Conservation (phyloP, 2,797 vertebrate species). For the Sarcoramphus papa region DNA sequence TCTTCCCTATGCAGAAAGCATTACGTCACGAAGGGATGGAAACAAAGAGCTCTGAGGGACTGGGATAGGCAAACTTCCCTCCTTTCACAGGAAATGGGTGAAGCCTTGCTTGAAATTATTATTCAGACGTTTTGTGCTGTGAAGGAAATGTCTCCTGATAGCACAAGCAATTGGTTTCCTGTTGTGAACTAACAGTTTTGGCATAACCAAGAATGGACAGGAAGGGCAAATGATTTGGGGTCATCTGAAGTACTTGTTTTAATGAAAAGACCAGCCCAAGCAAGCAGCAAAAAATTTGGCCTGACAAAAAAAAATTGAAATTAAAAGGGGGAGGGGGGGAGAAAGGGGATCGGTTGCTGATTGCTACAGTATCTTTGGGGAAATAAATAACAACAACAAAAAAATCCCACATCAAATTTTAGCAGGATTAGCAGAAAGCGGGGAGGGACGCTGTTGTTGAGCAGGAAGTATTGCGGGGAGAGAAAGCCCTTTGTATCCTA, state of each 20-base stretch:
- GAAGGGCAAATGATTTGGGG: slow-evolving; percentile 70
- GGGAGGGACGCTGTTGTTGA: neutral
- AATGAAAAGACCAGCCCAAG: slow-evolving; percentile 32
- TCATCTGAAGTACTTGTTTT: slow-evolving; percentile 54
- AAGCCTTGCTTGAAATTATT: slow-evolving; percentile 84
- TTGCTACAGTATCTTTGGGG: neutral
- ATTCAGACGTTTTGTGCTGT: slow-evolving; percentile 80
- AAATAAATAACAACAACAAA: neutral
- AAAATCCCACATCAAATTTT: neutral
- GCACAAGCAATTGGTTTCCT: slow-evolving; percentile 88
- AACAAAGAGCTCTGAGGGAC: slow-evolving; percentile 58
- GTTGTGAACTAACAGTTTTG: slow-evolving; percentile 83
- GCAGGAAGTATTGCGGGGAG: neutral
- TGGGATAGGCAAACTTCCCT: slow-evolving; percentile 77
- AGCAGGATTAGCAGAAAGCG: neutral
- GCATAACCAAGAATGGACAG: slow-evolving; percentile 69
- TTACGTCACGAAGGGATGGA: slow-evolving; percentile 50
- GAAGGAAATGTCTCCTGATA: slow-evolving; percentile 94
- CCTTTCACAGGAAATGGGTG: slow-evolving; percentile 90
- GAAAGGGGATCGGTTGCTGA: neutral
- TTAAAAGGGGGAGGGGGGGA: neutral
- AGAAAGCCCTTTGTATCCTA: slow-evolving; percentile 31
- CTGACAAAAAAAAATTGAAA: neutral
- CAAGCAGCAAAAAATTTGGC: neutral
- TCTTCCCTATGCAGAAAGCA: slow-evolving; percentile 23